phyloP scores from a whole-genome alignment of 2,888 invertebrate genomes.

The Dryobota labecula region DNA sequence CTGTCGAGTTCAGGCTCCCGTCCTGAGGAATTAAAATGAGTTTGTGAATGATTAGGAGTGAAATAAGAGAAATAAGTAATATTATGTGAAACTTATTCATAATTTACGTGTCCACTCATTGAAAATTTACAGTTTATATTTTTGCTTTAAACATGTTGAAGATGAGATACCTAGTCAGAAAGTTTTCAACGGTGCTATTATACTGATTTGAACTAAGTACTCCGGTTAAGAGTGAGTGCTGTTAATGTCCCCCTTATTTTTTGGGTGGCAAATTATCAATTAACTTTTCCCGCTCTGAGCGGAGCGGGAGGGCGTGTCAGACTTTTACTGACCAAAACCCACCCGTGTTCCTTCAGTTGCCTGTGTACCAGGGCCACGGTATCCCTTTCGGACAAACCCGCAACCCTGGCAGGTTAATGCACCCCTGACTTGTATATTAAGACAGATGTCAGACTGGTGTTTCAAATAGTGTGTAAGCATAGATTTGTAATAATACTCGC shows the following conservation, averaged over 20 bases:
- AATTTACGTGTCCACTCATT: neutral
- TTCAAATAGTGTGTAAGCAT: neutral
- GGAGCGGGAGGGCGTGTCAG: too few relatives aligned
- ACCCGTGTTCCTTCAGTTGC: too few relatives aligned
- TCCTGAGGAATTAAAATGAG: slow-evolving; percentile 89
- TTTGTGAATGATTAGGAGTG: too few relatives aligned
- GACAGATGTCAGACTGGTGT: neutral
- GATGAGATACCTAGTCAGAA: neutral
- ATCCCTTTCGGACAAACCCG: too few relatives aligned
- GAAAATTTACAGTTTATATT: neutral
- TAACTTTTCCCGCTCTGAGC: too few relatives aligned
- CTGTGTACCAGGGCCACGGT: too few relatives aligned
- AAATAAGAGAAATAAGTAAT: too few relatives aligned
- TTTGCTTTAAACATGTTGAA: neutral
- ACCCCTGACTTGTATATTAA: neutral
- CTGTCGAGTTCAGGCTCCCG: slow-evolving; percentile 93
- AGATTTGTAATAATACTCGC: neutral
- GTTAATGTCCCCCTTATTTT: too few relatives aligned
- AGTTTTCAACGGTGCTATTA: neutral
- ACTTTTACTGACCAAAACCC: too few relatives aligned
- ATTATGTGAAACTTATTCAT: neutral
- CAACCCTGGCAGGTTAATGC: too few relatives aligned
- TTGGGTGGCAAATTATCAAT: too few relatives aligned
- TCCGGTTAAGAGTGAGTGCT: neutral
- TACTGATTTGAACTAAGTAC: neutral